Conservation (phyloP, 2,888 invertebrate genomes). For the Drosophila macrospina region DNA sequence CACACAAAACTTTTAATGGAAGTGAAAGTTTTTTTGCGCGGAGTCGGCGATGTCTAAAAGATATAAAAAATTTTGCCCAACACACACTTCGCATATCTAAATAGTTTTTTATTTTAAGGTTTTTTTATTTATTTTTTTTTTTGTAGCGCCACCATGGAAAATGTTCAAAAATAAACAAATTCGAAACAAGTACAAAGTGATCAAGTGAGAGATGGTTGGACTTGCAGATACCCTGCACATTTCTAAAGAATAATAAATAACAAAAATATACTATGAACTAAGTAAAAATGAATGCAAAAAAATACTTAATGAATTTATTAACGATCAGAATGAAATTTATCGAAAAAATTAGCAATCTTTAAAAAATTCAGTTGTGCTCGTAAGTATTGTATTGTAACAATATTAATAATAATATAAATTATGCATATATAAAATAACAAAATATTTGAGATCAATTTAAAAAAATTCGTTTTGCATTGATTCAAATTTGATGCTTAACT, state of each 20-base stretch:
- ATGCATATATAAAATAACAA: too few species aligned
- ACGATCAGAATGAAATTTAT: background rate
- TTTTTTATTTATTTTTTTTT: conserved; percentile 34
- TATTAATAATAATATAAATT: too few species aligned
- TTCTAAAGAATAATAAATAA: background rate
- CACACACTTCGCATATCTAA: conserved; percentile 63
- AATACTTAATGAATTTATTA: background rate
- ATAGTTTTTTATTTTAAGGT: conserved; percentile 39
- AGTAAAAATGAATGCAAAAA: too few species aligned
- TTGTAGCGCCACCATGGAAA: conserved; percentile 67
- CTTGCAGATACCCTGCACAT: conserved; percentile 10
- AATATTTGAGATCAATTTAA: too few species aligned
- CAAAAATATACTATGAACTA: too few species aligned
- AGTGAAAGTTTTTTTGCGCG: conserved; percentile 74
- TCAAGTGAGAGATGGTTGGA: background rate
- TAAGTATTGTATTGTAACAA: too few species aligned
- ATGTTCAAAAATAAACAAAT: conserved; percentile 54
- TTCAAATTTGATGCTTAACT: background rate
- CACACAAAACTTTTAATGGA: conserved; percentile 74
- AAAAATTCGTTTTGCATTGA: too few species aligned
- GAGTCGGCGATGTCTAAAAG: conserved; percentile 50
- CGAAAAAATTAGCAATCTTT: too few species aligned
- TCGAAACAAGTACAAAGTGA: conserved; percentile 4
- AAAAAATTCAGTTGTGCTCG: too few species aligned
- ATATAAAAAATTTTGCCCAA: conserved; percentile 44